Evolutionary conservation across 2,113 vertebrate species (phyloP).

Genomic region (Euleptes europaea): DNA sequence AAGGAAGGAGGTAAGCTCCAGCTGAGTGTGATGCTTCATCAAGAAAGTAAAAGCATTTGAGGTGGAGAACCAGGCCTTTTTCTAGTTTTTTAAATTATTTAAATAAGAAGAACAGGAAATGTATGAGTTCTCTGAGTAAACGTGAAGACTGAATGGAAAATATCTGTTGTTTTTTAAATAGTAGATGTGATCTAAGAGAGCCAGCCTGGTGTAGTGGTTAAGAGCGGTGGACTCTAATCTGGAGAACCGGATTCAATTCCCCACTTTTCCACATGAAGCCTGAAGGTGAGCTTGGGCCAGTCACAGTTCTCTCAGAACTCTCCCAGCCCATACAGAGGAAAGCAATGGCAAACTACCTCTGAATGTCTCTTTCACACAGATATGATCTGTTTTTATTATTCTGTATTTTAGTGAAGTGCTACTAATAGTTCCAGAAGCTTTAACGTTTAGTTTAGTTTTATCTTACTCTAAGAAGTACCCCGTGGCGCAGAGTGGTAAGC

Average conservation of each 20-base stretch:
- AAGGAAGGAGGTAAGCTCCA: conserved; percentile 61
- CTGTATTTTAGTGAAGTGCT: neutral
- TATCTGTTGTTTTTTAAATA: conserved; percentile 35
- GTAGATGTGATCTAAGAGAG: neutral
- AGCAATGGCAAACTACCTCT: too few relatives aligned
- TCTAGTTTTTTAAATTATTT: neutral
- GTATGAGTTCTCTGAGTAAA: conserved; percentile 30
- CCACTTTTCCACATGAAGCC: too few relatives aligned
- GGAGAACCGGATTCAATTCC: too few relatives aligned
- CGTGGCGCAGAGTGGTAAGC: too few relatives aligned
- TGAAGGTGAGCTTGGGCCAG: too few relatives aligned
- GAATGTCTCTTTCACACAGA: neutral
- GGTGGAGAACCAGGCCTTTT: conserved; percentile 53
- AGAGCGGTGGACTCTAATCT: too few relatives aligned
- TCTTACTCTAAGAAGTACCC: neutral
- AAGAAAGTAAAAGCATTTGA: conserved; percentile 67
- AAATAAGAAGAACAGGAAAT: conserved; percentile 49
- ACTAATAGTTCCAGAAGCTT: conserved; percentile 9
- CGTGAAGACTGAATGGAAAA: conserved; percentile 17
- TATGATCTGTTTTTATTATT: conserved; percentile 1
- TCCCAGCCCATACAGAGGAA: too few relatives aligned
- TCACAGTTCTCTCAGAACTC: too few relatives aligned
- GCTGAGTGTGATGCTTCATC: conserved; percentile 64
- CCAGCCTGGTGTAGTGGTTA: too few relatives aligned
- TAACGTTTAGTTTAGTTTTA: conserved; percentile 11